phyloP scores from a whole-genome alignment of 1,140 invertebrate genomes.

The Trachelipus rathkii region DNA sequence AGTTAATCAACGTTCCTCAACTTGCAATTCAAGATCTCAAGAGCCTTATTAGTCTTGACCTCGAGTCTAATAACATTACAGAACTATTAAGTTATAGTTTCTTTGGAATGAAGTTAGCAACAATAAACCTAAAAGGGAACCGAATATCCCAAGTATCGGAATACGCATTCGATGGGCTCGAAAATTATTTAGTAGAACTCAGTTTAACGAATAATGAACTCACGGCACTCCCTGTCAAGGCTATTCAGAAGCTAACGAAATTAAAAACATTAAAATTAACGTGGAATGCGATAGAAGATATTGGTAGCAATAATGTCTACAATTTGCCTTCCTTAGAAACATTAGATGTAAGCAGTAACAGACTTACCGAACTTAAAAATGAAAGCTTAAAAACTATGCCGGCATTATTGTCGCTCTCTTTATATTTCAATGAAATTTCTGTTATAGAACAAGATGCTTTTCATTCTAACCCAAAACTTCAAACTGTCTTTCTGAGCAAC shows the following conservation, averaged over 20 bases:
- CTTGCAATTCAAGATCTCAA: slow-evolving; percentile 68
- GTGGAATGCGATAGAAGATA: slow-evolving; percentile 70
- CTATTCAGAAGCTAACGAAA: slow-evolving; percentile 68
- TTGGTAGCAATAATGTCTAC: slow-evolving; percentile 42
- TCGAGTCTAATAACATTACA: slow-evolving; percentile 81
- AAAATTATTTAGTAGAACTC: slow-evolving; percentile 71
- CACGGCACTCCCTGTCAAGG: slow-evolving; percentile 70
- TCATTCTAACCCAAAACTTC: slow-evolving; percentile 47
- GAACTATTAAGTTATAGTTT: slow-evolving; percentile 82
- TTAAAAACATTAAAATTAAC: slow-evolving; percentile 70
- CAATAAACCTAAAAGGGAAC: slow-evolving; percentile 65
- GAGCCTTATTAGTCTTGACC: slow-evolving; percentile 68
- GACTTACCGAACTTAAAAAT: slow-evolving; percentile 45
- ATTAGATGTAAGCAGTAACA: slow-evolving; percentile 49
- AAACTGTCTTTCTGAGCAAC: slow-evolving; percentile 49
- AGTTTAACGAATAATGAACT: slow-evolving; percentile 74
- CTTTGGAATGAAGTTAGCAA: slow-evolving; percentile 72
- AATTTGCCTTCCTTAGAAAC: slow-evolving; percentile 46
- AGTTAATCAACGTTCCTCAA: slow-evolving; percentile 72
- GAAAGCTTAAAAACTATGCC: slow-evolving; percentile 49
- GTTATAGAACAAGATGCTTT: slow-evolving; percentile 48
- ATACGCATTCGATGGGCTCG: slow-evolving; percentile 72
- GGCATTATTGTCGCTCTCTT: slow-evolving; percentile 50
- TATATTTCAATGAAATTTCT: slow-evolving; percentile 51
- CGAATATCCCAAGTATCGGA: slow-evolving; percentile 73